phyloP scores from a whole-genome alignment of 2,113 vertebrate genomes.

The Thinocorus orbignyianus region DNA sequence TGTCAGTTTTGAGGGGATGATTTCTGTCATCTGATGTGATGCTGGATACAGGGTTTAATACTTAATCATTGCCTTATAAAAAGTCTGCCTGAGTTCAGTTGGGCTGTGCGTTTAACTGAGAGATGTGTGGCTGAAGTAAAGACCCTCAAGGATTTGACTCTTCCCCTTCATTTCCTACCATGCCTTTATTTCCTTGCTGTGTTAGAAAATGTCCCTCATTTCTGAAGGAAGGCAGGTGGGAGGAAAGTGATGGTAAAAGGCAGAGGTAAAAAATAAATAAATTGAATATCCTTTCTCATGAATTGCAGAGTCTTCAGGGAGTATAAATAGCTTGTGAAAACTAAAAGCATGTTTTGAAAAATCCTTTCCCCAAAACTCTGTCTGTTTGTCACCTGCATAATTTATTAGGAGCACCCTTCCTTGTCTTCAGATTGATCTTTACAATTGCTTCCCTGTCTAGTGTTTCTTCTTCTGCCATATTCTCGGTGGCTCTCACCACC shows the following conservation, averaged over 20 bases:
- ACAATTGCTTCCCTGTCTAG: not conserved
- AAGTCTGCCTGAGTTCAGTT: not conserved
- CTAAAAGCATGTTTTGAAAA: not conserved
- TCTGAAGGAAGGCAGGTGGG: not conserved
- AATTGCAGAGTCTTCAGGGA: not conserved
- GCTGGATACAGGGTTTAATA: not conserved
- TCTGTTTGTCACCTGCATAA: not conserved
- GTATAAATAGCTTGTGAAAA: not conserved
- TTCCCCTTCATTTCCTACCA: not conserved
- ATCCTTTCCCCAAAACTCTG: not conserved
- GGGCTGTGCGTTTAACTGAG: not conserved
- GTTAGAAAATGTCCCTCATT: not conserved
- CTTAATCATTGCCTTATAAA: not conserved
- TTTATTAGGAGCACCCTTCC: not conserved
- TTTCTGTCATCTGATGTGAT: not conserved
- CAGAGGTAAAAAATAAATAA: not conserved
- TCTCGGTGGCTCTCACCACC: not conserved
- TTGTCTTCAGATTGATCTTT: not conserved
- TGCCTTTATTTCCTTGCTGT: not conserved
- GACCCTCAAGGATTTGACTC: not conserved
- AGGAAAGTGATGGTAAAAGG: not conserved
- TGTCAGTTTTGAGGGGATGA: not conserved
- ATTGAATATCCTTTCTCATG: not conserved
- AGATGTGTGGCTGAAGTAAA: not conserved
- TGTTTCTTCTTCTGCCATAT: not conserved